These are phyloP conservation scores for Dendrocincla fuliginosa DNA, from an alignment of 2,797 vertebrate species.

Conservation along the genomic window DNA sequence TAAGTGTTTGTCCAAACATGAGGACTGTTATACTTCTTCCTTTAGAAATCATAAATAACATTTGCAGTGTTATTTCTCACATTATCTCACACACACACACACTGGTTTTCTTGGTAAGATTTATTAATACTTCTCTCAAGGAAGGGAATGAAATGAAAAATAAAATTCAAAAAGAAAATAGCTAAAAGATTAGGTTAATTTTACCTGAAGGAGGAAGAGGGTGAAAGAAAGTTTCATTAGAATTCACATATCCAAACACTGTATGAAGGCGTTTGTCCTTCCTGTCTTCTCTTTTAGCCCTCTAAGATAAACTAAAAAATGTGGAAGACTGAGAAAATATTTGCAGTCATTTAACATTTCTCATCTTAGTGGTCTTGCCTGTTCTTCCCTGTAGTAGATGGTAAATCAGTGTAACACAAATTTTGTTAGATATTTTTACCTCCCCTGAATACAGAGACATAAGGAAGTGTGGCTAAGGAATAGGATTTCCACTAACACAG, in stretches of 20 bases:
- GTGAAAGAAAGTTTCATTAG: neutral
- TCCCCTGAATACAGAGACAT: neutral
- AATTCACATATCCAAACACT: neutral
- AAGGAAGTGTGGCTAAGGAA: neutral
- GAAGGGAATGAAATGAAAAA: neutral
- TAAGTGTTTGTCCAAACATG: neutral
- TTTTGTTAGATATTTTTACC: neutral
- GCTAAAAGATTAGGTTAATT: neutral
- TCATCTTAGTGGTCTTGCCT: neutral
- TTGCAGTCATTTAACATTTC: neutral
- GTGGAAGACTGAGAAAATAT: neutral
- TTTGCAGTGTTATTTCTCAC: neutral
- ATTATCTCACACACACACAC: neutral
- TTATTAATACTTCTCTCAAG: neutral
- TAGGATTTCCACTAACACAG: neutral
- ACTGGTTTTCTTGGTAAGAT: neutral
- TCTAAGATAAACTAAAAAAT: neutral
- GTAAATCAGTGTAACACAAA: neutral
- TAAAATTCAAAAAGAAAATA: neutral
- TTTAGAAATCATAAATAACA: neutral
- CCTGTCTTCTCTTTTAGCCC: neutral
- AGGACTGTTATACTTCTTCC: neutral
- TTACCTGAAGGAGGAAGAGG: neutral
- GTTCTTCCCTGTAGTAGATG: neutral
- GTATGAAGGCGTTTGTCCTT: neutral